Base-by-base conservation (phyloP, 2,113 vertebrate species). In the Myanophis thanlyinensis region DNA sequence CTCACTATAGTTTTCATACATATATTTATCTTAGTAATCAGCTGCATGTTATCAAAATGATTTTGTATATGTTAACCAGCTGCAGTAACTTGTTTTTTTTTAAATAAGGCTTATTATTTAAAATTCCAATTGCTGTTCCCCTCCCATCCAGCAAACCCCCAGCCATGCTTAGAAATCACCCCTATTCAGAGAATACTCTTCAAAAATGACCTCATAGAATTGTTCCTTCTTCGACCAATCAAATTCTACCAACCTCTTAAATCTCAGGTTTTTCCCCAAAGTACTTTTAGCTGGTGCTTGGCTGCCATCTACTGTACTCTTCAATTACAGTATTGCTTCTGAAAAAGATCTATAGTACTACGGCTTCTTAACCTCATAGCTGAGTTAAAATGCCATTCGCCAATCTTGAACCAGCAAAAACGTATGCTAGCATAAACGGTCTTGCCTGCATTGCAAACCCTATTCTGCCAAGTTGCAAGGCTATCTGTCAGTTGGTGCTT, bases 231-330 rank as follows among this genome's bases (percentile, higher is more conserved):
- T 92, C 27, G 25, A 52, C 56, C 8, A 44, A 25, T 47, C 85
- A 20, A 92, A 88, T 46, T 80, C 35, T 80, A 80, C 73, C 22
- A 80, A 44, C 5, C 46, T 15, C 35, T 44, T 88, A 20, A 4
- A 13, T 85, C 67, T 20, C 13, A 2, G 12, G 52, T 94, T 92
- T 90, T 0, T 86, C 62, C 85, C 91, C 44, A 18, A 10, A 73
- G 62, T 54, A 80, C 73, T 91, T 48, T 86, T 94, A 95, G 67
- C 90, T 91, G 94, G 92, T 95, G 90, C 92, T 95, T 94, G 95
- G 80, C 95, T 97, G 97, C 97, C 96, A 95, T 92, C 97, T 97
- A 93, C 96, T 94, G 97, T 94, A 86, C 30, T 94, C 86, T 91
- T 95, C 92, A 40, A 46, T 90, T 86, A 67, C 13, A 4, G 27